Conservation (phyloP, 2,113 vertebrate species). For the Heteronetta atricapilla region DNA sequence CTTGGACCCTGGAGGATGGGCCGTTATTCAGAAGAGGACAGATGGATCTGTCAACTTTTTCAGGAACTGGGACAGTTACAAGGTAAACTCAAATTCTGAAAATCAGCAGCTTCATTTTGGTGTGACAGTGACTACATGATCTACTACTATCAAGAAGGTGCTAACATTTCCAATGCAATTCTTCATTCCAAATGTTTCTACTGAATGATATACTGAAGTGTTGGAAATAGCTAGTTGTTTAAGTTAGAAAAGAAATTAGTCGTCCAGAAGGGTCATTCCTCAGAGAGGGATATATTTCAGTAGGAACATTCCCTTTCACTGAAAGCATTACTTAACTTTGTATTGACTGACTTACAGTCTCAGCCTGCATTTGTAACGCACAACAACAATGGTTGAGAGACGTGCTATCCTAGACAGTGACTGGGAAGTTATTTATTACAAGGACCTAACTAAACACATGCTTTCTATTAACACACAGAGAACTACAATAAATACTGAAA, state of each 20-base stretch:
- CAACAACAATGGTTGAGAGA: background rate
- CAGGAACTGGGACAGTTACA: conserved; percentile 98
- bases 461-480: conserved; percentile 1
- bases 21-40: conserved; percentile 92
- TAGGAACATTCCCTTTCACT: background rate
- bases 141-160: background rate
- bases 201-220: background rate
- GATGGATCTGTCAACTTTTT: conserved; percentile 98
- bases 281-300: background rate
- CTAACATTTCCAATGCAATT: background rate
- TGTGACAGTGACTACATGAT: background rate
- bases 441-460: background rate
- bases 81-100: conserved; percentile 76
- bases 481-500: background rate
- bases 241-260: background rate
- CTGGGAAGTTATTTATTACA: background rate
- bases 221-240: background rate
- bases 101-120: background rate
- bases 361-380: background rate
- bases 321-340: background rate
- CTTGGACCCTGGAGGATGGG: conserved; percentile 96
- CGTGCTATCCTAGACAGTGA: background rate
- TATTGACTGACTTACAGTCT: background rate
- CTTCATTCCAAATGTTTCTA: background rate
- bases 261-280: background rate